phyloP scores from a whole-genome alignment of 2,888 invertebrate species.

The Oscheius sp. region DNA sequence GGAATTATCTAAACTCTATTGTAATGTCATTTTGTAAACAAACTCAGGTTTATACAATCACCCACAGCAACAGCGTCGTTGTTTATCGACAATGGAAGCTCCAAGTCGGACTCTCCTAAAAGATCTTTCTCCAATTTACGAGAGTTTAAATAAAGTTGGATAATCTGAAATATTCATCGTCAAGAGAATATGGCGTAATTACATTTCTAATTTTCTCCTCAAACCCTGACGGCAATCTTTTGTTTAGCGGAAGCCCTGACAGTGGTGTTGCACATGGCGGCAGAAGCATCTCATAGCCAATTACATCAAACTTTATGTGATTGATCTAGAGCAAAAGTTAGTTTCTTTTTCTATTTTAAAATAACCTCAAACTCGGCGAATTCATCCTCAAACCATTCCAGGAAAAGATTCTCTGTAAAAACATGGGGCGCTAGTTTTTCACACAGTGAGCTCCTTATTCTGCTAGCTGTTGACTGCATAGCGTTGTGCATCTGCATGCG shows the following conservation, averaged over 20 bases:
- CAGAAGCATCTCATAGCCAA: constrained; percentile 93
- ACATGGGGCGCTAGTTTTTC: constrained; percentile 52
- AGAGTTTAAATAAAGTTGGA: constrained; percentile 50
- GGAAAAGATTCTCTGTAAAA: constrained; percentile 91
- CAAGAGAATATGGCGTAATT: constrained; percentile 14
- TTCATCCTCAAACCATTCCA: constrained; percentile 98
- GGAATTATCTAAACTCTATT: constrained; percentile 83
- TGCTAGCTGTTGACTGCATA: constrained; percentile 33
- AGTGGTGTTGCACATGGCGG: constrained; percentile 95
- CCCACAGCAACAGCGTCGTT: constrained; percentile 91
- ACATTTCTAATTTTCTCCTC: constrained; percentile 76
- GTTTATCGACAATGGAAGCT: constrained; percentile 81
- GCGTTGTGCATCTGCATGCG: constrained; percentile 37
- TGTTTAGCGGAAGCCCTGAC: constrained; percentile 92
- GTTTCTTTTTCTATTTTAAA: not conserved
- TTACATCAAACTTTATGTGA: constrained; percentile 77
- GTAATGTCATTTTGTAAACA: constrained; percentile 53
- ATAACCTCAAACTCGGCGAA: constrained; percentile 87
- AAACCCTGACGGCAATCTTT: constrained; percentile 93
- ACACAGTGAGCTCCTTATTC: constrained; percentile 75
- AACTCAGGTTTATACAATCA: constrained; percentile 94
- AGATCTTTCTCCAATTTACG: constrained; percentile 52
- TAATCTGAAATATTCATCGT: constrained; percentile 36
- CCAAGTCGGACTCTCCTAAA: constrained; percentile 79
- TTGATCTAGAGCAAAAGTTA: constrained; percentile 34